Conservation (phyloP, 2,113 vertebrate genomes). For the Lonchura striata region DNA sequence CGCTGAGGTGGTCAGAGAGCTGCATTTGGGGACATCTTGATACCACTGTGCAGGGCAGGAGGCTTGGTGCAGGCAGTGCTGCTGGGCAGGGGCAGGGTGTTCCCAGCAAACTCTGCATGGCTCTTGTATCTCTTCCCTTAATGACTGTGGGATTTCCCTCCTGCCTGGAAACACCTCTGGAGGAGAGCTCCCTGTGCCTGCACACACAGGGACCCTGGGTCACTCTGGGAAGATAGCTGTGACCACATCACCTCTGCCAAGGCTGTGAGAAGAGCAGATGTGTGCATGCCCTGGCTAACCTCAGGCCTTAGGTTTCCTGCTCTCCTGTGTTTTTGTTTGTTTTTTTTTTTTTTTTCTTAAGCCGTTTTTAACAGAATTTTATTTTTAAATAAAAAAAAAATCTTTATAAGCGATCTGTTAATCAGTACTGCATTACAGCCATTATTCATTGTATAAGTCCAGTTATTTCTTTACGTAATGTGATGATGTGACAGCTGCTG, state of each 20-base stretch:
- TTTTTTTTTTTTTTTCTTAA: background rate
- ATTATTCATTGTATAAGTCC: slow-evolving; percentile 71
- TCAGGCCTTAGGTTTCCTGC: slow-evolving; percentile 49
- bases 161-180: background rate
- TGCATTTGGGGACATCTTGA: background rate
- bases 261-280: slow-evolving; percentile 46
- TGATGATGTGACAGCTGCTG: slow-evolving; percentile 56
- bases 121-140: background rate
- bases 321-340: background rate
- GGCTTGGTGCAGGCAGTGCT: background rate
- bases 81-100: background rate
- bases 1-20: background rate
- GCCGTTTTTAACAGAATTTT: slow-evolving; percentile 76
- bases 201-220: background rate
- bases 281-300: slow-evolving; percentile 22
- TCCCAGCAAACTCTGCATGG: background rate
- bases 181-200: background rate
- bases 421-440: slow-evolving; percentile 69
- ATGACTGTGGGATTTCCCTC: background rate
- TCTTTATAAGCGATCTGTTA: slow-evolving; percentile 68
- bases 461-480: slow-evolving; percentile 64
- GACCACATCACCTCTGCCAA: slow-evolving; percentile 26
- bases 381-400: slow-evolving; percentile 73
- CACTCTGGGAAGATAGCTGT: slow-evolving; percentile 3
- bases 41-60: background rate